Percentiles rank a stretch among this genome's conserved stretches.
phyloP scores from a whole-genome alignment of 2,888 invertebrate species.

The Hypolimnas misippus region DNA sequence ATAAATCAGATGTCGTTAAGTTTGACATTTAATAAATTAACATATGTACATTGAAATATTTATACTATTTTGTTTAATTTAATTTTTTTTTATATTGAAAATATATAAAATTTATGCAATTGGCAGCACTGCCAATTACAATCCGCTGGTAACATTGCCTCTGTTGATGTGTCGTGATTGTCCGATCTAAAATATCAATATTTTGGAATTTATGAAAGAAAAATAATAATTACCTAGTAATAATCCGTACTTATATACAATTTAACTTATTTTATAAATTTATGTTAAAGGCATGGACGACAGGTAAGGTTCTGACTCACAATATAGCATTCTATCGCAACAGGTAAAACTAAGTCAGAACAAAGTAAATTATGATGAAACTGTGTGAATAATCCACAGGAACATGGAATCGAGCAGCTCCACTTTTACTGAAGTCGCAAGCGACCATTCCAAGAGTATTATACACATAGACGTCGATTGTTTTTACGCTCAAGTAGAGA shows the following conservation, averaged over 20 bases:
- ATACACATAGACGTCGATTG: constrained; percentile 93
- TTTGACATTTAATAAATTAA: too few species aligned
- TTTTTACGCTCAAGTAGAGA: constrained; percentile 95
- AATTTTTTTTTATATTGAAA: not conserved
- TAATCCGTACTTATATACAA: constrained; percentile 62
- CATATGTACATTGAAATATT: too few species aligned
- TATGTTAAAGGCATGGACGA: constrained; percentile 73
- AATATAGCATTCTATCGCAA: constrained; percentile 62
- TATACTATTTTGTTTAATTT: not conserved
- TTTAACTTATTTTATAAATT: constrained; percentile 62
- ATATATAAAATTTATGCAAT: constrained; percentile 42
- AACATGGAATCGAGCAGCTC: constrained; percentile 79
- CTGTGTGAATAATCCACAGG: constrained; percentile 66
- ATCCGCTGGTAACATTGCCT: constrained; percentile 62
- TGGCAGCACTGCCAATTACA: constrained; percentile 31
- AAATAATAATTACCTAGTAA: constrained; percentile 62
- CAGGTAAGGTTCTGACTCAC: constrained; percentile 64
- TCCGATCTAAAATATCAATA: constrained; percentile 77
- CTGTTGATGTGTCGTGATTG: constrained; percentile 84
- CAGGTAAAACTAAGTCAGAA: constrained; percentile 74
- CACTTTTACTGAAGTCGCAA: constrained; percentile 63
- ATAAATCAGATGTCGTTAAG: constrained; percentile 26
- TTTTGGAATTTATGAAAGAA: constrained; percentile 80
- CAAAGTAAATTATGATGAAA: constrained; percentile 72
- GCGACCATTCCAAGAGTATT: constrained; percentile 87